phyloP scores from a whole-genome alignment of 2,113 vertebrate genomes.

The Indicator maculatus region DNA sequence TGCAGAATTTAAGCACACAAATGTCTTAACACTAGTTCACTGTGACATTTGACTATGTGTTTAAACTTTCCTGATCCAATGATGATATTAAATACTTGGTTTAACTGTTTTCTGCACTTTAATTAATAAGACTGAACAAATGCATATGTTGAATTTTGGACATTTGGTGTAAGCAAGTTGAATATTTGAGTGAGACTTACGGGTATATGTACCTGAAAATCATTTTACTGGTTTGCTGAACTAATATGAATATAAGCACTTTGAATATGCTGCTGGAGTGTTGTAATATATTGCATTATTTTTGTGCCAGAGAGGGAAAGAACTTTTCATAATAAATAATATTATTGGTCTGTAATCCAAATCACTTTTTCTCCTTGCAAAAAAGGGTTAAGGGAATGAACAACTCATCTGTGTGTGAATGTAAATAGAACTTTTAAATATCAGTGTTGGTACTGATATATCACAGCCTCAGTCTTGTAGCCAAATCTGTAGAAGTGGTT shows the following conservation, averaged over 20 bases:
- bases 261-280: neutral
- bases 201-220: neutral
- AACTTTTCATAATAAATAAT: neutral
- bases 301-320: neutral
- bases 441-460: neutral
- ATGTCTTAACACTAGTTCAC: neutral
- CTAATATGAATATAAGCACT: conserved; percentile 15
- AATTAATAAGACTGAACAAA: neutral
- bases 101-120: neutral
- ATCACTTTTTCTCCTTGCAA: neutral
- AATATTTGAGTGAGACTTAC: neutral
- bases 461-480: neutral
- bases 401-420: neutral
- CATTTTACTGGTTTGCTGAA: neutral
- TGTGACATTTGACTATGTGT: neutral
- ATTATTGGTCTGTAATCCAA: neutral
- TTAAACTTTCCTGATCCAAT: neutral
- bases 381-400: neutral
- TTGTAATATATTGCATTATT: conserved; percentile 20
- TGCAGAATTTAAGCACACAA: neutral
- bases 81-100: neutral
- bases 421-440: neutral
- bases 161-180: neutral
- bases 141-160: neutral
- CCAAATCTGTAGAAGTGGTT: neutral